Conservation (phyloP, 1,140 invertebrate species). For the Trachymyrmex cornetzi region DNA sequence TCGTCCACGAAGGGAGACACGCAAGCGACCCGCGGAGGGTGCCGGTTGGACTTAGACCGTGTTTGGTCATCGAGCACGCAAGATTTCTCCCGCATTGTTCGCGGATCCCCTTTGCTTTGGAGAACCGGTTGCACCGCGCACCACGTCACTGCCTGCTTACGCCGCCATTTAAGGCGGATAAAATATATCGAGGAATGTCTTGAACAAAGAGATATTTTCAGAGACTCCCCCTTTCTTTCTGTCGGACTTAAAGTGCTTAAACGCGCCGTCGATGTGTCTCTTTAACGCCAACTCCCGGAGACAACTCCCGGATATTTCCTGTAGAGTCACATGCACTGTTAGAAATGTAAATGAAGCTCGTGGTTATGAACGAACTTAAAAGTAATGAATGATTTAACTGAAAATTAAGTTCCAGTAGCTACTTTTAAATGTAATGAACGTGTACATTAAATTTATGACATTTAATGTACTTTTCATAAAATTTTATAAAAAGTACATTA, state of each 20-base stretch:
- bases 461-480: too few species aligned
- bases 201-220: constrained; percentile 63
- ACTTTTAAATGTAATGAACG: too few species aligned
- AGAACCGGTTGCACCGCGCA: constrained; percentile 70
- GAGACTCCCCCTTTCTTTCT: not conserved
- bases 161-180: constrained; percentile 71
- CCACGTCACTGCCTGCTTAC: constrained; percentile 64
- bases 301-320: too few species aligned
- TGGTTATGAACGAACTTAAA: too few species aligned
- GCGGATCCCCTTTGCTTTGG: constrained; percentile 58
- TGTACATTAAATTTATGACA: too few species aligned
- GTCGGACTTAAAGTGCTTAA: not conserved
- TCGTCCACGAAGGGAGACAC: constrained; percentile 42
- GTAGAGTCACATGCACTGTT: too few species aligned
- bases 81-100: constrained; percentile 72
- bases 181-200: constrained; percentile 70
- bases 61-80: constrained; percentile 67
- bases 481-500: too few species aligned
- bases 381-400: too few species aligned
- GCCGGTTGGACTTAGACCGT: constrained; percentile 51
- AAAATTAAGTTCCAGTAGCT: too few species aligned
- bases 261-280: not conserved
- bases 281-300: not conserved
- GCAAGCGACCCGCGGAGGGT: not conserved
- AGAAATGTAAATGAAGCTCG: too few species aligned